Evolutionary conservation across 2,113 vertebrate genomes (phyloP), one percentile per base, ranked within the genome.

Genomic region (Herpailurus yagouaroundi): DNA sequence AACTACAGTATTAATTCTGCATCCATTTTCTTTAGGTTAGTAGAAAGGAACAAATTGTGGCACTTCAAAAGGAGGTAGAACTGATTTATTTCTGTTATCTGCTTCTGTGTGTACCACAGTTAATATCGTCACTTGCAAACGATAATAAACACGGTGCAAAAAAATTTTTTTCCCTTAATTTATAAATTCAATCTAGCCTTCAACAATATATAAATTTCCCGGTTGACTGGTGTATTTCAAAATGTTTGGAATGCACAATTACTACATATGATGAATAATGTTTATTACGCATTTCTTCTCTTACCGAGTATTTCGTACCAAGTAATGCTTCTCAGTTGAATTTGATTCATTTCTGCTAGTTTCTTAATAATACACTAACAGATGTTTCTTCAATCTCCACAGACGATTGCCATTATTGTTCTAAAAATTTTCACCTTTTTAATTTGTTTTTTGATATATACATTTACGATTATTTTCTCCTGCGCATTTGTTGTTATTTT

Each of bases 361-460:
- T 97, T 97, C 97, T 97, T 98, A 98, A 98, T 96, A 97, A 97
- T 93, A 74, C 95, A 93, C 88, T 79, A 96, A 95, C 97, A 98
- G 88, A 96, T 97, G 89, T 97, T 94, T 97, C 94, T 29, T 93
- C 95, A 97, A 96, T 97, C 63, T 93, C 91, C 66, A 73, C 50
- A 64, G 81, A 91, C 10, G 82, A 73, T 81, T 96, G n/a, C 41
- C 96, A 69, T 64, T 98, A 71, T 73, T 91, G 29, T 31, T 31
- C 11, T 29, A 27, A 29, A 48, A 27, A 76, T 15, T 45, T 29
- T 77, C 25, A 48, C 74, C 41, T 48, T 76, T 76, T 27, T 31
- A 77, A 48, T 16, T 29, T 74, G 36, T 41, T 77, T 77, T 77
- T 48, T 16, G 41, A 18, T 31, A 48, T 10, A 27, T 13, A 76